Evolutionary conservation across 2,113 vertebrate genomes (phyloP).

Genomic region (Cynocephalus volans): DNA sequence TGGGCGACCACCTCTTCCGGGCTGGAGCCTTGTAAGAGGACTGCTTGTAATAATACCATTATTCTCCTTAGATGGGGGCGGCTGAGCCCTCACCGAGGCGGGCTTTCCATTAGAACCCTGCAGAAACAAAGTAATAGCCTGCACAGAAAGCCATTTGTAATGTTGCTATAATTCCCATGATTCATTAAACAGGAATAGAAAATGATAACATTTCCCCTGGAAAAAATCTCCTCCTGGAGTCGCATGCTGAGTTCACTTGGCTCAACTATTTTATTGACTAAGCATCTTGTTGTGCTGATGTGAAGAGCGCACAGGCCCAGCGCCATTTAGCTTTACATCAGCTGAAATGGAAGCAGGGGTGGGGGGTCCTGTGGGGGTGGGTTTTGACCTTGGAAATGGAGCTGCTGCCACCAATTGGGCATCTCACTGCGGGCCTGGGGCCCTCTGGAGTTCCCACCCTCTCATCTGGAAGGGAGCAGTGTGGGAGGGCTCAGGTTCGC

Average conservation of each 20-base stretch:
- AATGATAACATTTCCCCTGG: slow-evolving; percentile 96
- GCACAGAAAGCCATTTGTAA: slow-evolving; percentile 99
- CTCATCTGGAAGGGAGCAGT: no score
- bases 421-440: not conserved
- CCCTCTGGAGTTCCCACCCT: not conserved
- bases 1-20: not conserved
- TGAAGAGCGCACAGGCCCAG: slow-evolving; percentile 87
- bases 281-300: slow-evolving; percentile 94
- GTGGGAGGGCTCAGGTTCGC: not conserved
- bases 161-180: slow-evolving; percentile 99
- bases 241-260: slow-evolving; percentile 94
- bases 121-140: slow-evolving; percentile 99
- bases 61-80: slow-evolving; percentile 94
- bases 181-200: slow-evolving; percentile 99
- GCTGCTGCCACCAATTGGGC: not conserved
- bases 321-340: slow-evolving; percentile 81
- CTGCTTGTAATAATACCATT: slow-evolving; percentile 97
- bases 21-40: slow-evolving; percentile 94
- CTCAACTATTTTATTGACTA: slow-evolving; percentile 95
- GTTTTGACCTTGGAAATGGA: slow-evolving; percentile 51
- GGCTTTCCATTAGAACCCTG: slow-evolving; percentile 99
- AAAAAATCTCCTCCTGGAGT: slow-evolving; percentile 94
- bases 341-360: slow-evolving; percentile 81
- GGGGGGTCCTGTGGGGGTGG: not conserved
- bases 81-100: slow-evolving; percentile 95